phyloP scores from a whole-genome alignment of 2,888 invertebrate genomes.

The Trachelus tabidus region DNA sequence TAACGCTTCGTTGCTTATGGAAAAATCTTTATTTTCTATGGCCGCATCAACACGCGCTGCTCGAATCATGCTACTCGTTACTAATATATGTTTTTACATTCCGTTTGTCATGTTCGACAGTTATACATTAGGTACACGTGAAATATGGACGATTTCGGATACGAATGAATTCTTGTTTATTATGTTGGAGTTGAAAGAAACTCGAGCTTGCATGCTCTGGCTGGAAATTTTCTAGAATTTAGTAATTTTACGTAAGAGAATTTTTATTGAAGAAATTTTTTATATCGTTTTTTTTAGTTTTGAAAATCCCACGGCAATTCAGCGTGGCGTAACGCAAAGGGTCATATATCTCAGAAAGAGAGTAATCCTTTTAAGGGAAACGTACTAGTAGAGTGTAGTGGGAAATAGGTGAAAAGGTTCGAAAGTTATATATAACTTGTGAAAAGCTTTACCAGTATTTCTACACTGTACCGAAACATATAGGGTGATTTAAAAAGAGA shows the following conservation, averaged over 20 bases:
- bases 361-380: background rate
- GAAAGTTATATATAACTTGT: background rate
- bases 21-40: background rate
- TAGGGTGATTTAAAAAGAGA: too few relatives aligned
- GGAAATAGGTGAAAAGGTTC: background rate
- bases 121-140: background rate
- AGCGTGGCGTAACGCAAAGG: background rate
- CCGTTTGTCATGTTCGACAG: background rate
- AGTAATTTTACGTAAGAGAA: background rate
- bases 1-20: background rate
- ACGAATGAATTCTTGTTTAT: background rate
- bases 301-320: background rate
- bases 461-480: background rate
- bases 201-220: background rate
- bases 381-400: background rate
- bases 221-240: background rate
- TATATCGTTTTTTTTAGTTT: background rate
- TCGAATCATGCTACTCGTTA: background rate
- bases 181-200: background rate
- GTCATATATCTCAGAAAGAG: background rate
- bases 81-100: background rate
- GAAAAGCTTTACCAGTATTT: background rate
- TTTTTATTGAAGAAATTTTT: background rate
- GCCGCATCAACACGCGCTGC: background rate
- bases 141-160: background rate